Percentiles rank a stretch among this genome's conserved stretches.
phyloP scores from a whole-genome alignment of 2,113 vertebrate genomes.

The Eulemur macaco region DNA sequence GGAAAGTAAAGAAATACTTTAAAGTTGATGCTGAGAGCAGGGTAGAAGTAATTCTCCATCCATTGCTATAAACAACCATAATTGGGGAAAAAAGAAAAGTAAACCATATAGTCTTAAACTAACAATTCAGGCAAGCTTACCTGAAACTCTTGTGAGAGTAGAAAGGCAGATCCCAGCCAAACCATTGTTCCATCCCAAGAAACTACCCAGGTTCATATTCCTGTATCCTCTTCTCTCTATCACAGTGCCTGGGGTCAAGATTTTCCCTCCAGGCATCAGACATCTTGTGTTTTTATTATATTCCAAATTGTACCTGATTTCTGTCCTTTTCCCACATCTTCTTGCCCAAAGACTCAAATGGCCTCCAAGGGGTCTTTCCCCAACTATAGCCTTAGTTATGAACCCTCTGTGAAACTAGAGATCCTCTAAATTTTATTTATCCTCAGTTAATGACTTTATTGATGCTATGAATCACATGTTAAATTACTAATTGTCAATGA shows the following conservation, averaged over 20 bases:
- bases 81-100: neutral
- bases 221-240: neutral
- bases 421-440: neutral
- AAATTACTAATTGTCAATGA: neutral
- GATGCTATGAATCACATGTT: neutral
- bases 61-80: neutral
- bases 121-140: neutral
- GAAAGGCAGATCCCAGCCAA: neutral
- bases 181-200: neutral
- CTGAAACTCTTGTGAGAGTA: neutral
- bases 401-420: neutral
- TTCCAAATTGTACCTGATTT: neutral
- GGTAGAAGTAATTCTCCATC: neutral
- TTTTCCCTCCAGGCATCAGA: neutral
- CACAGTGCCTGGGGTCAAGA: neutral
- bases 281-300: neutral
- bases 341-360: rapidly evolving
- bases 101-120: neutral
- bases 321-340: neutral
- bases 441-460: neutral
- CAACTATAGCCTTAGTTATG: neutral
- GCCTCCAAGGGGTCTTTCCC: neutral
- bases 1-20: neutral
- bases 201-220: neutral
- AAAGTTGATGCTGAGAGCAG: neutral